Evolutionary conservation across 2,888 invertebrate genomes (phyloP).

Genomic region (Erebia ligea): DNA sequence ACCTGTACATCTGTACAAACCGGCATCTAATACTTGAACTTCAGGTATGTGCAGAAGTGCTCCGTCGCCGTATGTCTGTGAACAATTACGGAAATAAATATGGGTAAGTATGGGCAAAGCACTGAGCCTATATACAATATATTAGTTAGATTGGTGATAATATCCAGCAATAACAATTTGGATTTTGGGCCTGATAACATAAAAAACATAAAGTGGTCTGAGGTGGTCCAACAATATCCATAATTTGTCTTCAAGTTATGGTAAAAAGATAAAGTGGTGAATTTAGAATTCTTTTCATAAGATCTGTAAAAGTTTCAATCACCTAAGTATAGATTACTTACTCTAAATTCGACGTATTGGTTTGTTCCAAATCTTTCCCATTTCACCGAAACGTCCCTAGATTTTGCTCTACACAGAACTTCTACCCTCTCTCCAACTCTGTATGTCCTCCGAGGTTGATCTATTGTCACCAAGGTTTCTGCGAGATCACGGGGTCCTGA

Average conservation of each 20-base stretch:
- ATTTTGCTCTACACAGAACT: constrained; percentile 56
- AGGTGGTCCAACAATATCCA: too few species aligned
- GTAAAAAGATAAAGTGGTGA: too few species aligned
- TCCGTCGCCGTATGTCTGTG: constrained; percentile 79
- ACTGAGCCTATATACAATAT: too few species aligned
- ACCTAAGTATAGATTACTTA: constrained; percentile 45
- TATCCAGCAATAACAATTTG: too few species aligned
- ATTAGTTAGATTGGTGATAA: too few species aligned
- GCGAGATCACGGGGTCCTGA: constrained; percentile 55
- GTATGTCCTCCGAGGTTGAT: constrained; percentile 61
- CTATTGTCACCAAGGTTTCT: constrained; percentile 61
- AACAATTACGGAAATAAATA: not conserved
- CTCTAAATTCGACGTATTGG: constrained; percentile 62
- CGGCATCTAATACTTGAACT: constrained; percentile 89
- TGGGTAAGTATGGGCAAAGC: too few species aligned
- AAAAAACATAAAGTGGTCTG: too few species aligned
- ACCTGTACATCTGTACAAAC: constrained; percentile 86
- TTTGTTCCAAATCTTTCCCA: constrained; percentile 65
- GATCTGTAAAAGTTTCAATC: not conserved
- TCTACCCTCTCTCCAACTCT: constrained; percentile 67
- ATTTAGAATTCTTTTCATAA: too few species aligned
- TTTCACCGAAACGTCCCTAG: constrained; percentile 48
- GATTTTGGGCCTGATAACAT: too few species aligned
- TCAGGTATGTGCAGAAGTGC: constrained; percentile 85
- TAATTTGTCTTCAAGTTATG: too few species aligned